phyloP scores from a whole-genome alignment of 2,113 vertebrate species.

The Stictonetta naevosa region DNA sequence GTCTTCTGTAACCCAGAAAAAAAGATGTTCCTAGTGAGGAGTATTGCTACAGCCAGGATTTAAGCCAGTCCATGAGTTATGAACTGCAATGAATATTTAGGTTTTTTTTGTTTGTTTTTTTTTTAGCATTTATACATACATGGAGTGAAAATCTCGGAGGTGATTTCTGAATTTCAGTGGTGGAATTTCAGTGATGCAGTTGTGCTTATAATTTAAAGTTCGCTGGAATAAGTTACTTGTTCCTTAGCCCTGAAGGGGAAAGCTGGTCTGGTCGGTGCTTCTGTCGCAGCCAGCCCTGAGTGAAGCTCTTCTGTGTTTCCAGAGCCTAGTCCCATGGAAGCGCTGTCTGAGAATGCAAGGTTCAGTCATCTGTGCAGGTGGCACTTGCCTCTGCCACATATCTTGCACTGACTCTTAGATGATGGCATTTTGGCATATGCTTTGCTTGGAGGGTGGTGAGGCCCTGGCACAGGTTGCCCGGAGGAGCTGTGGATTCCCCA shows the following conservation, averaged over 20 bases:
- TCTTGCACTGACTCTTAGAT: neutral
- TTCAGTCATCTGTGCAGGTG: neutral
- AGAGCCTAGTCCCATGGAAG: neutral
- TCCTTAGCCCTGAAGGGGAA: neutral
- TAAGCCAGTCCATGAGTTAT: neutral
- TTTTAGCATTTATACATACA: neutral
- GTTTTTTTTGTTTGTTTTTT: too few relatives aligned
- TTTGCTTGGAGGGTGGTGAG: too few relatives aligned
- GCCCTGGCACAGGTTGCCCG: too few relatives aligned
- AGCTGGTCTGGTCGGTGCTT: neutral
- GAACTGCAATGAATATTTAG: neutral
- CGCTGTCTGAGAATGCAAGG: neutral
- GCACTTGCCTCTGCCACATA: rapidly evolving
- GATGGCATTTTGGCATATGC: neutral
- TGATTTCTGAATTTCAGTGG: neutral
- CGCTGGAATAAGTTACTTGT: neutral
- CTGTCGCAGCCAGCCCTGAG: neutral
- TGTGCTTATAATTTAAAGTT: neutral
- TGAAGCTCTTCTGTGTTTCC: neutral
- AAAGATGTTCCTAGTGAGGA: neutral
- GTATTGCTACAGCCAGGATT: neutral
- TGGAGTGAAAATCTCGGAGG: neutral
- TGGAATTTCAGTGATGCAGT: neutral
- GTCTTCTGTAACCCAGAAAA: neutral
- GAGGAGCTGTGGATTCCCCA: too few relatives aligned